Conservation (phyloP, 2,113 vertebrate genomes). For the Isichthys henryi region DNA sequence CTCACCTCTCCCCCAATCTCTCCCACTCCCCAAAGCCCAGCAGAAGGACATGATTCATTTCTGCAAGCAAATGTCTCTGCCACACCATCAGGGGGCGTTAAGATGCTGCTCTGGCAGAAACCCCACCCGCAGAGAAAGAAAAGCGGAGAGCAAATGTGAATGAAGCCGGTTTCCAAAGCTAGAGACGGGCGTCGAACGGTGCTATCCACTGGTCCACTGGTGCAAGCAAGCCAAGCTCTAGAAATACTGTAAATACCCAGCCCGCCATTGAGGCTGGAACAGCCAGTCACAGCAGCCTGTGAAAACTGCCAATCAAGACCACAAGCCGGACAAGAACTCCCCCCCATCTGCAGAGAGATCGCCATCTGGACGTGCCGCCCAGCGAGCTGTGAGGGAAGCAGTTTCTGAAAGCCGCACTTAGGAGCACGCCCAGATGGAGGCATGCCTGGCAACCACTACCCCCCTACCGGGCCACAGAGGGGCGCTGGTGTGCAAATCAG, state of each 20-base stretch:
- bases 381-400: not conserved
- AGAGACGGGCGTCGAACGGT: not conserved
- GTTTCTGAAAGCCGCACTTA: not conserved
- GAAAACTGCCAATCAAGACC: not conserved
- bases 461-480: not conserved
- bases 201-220: not conserved
- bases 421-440: not conserved
- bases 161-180: not conserved
- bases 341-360: not conserved
- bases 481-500: not conserved
- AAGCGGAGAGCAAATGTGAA: not conserved
- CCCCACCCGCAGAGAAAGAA: not conserved
- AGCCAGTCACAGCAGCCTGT: not conserved
- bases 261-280: not conserved
- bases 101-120: not conserved
- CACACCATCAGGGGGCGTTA: not conserved
- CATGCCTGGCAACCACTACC: not conserved
- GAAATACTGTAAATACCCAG: not conserved
- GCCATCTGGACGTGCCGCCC: not conserved
- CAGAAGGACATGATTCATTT: not conserved
- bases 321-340: not conserved
- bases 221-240: slow-evolving; percentile 24
- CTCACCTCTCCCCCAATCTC: not conserved
- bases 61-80: not conserved
- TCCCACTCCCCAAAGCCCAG: not conserved